Evolutionary conservation across 2,888 invertebrate species (phyloP).

Genomic region (Neria commutata): DNA sequence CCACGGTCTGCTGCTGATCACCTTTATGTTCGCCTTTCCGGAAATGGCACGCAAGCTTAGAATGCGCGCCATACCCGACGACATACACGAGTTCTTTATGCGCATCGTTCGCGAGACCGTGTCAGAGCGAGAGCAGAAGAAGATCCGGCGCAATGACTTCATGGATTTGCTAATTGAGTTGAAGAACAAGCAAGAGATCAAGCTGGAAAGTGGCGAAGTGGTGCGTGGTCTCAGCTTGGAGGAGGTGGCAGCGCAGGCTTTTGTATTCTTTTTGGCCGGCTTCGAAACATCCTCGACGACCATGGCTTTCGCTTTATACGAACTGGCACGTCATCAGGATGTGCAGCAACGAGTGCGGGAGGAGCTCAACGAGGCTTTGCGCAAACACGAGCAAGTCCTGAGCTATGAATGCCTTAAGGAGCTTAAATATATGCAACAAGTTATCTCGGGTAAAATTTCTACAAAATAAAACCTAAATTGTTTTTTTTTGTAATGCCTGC

Average conservation of each 20-base stretch:
- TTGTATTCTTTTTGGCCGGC: slow-evolving; percentile 65
- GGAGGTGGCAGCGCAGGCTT: slow-evolving; percentile 64
- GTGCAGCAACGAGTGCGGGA: slow-evolving; percentile 60
- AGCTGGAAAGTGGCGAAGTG: slow-evolving; percentile 23
- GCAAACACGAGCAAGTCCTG: slow-evolving; percentile 53
- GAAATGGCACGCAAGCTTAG: slow-evolving; percentile 30
- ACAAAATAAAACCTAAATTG: not conserved
- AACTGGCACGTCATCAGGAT: slow-evolving; percentile 62
- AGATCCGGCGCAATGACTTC: slow-evolving; percentile 62
- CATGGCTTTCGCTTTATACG: slow-evolving; percentile 63
- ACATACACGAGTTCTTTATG: slow-evolving; percentile 49
- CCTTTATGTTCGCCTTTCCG: slow-evolving; percentile 28
- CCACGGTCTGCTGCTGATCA: slow-evolving; percentile 18
- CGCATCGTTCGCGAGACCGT: slow-evolving; percentile 57
- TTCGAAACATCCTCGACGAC: slow-evolving; percentile 65
- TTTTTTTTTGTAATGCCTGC: not conserved
- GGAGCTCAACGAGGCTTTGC: slow-evolving; percentile 59
- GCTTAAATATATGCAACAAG: slow-evolving; percentile 63
- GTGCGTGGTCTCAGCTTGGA: slow-evolving; percentile 48
- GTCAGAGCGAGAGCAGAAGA: slow-evolving; percentile 50
- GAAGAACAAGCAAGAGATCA: slow-evolving; percentile 38
- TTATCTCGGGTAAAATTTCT: slow-evolving; percentile 62
- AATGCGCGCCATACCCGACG: slow-evolving; percentile 31
- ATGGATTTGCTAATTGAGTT: slow-evolving; percentile 63
- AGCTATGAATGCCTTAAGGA: slow-evolving; percentile 57